Conservation (phyloP, 2,888 invertebrate species). For the Unio delphinus region DNA sequence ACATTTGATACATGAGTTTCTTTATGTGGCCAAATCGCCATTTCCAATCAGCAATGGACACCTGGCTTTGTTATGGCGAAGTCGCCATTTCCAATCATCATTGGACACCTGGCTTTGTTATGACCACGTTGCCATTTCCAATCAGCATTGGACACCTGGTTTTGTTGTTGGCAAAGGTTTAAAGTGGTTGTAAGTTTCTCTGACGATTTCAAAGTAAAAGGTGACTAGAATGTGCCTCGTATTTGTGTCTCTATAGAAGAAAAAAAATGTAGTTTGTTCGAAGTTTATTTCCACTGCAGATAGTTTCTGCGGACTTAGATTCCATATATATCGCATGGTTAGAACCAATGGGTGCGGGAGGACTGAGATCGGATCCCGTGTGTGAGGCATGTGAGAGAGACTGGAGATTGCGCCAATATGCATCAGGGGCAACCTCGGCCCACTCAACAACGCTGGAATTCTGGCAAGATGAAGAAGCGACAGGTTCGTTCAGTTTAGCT, state of each 20-base stretch:
- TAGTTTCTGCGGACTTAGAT: conserved; percentile 29
- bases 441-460: conserved; percentile 20
- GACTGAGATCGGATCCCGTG: conserved; percentile 20
- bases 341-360: conserved; percentile 45
- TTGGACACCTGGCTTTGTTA: too few relatives aligned
- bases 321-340: conserved; percentile 55
- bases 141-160: too few relatives aligned
- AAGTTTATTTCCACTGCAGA: conserved; percentile 22
- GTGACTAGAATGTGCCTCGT: too few relatives aligned
- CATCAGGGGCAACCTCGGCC: conserved; percentile 44
- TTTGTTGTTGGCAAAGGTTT: too few relatives aligned
- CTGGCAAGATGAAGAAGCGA: conserved; percentile 55
- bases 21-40: too few relatives aligned
- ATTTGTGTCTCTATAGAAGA: neutral
- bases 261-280: neutral
- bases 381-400: conserved; percentile 46
- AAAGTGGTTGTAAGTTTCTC: too few relatives aligned
- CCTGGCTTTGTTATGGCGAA: too few relatives aligned
- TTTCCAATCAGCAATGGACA: too few relatives aligned
- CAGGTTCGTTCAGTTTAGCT: conserved; percentile 30
- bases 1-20: too few relatives aligned
- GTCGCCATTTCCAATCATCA: too few relatives aligned
- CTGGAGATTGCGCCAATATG: conserved; percentile 51
- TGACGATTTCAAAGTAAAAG: too few relatives aligned
- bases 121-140: too few relatives aligned